Evolutionary conservation across 2,888 invertebrate species (phyloP).

Genomic region (Cremastinae sp.): DNA sequence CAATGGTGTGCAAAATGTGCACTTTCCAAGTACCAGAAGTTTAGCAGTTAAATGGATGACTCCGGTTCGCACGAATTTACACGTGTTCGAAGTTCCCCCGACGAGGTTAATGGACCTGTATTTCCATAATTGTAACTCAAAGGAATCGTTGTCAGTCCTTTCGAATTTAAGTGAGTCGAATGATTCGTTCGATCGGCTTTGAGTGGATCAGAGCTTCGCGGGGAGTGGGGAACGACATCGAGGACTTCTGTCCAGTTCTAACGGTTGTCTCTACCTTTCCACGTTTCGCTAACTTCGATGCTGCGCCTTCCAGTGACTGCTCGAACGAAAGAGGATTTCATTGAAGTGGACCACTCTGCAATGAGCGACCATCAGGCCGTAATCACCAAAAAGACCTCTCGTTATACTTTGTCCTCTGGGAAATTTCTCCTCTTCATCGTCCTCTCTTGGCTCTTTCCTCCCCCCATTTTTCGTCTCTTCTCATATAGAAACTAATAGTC

Average conservation of each 20-base stretch:
- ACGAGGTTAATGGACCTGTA: constrained; percentile 4
- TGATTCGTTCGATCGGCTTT: constrained; percentile 33
- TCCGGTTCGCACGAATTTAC: neutral
- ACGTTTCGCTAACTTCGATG: constrained; percentile 2
- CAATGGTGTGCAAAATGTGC: neutral
- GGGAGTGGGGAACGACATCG: constrained; percentile 15
- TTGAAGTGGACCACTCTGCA: constrained; percentile 12
- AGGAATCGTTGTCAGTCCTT: neutral
- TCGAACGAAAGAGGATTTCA: constrained; percentile 25
- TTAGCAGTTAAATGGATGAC: too few relatives aligned
- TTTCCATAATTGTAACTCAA: constrained; percentile 25
- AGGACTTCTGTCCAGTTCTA: constrained; percentile 1
- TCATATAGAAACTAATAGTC: too few relatives aligned
- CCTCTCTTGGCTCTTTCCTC: neutral
- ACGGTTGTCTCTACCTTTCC: neutral
- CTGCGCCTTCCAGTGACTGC: constrained; percentile 5
- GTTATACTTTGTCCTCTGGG: constrained; percentile 20
- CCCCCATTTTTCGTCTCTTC: neutral
- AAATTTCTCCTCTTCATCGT: constrained; percentile 3
- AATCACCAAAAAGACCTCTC: constrained; percentile 49
- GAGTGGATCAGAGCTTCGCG: constrained; percentile 22
- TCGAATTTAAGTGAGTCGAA: constrained; percentile 18
- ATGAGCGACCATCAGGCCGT: constrained; percentile 25
- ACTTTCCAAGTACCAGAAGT: too few relatives aligned
- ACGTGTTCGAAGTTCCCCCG: neutral